phyloP scores from a whole-genome alignment of 2,113 vertebrate genomes.

The Perccottus glenii region DNA sequence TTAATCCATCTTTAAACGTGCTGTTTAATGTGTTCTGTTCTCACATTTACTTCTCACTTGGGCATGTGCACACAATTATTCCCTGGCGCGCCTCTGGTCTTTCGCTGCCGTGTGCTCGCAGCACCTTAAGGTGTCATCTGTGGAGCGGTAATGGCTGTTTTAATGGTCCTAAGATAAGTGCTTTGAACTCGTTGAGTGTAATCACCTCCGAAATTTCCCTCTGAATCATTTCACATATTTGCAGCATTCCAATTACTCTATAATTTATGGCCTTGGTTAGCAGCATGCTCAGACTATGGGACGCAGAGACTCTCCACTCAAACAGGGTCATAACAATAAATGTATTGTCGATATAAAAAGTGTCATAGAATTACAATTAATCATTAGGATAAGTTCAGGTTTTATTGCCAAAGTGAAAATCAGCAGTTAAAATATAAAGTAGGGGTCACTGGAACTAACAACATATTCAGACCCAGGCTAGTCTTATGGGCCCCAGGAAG shows the following conservation, averaged over 20 bases:
- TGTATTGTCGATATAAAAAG: conserved; percentile 24
- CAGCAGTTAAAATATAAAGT: neutral
- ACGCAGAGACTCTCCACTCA: conserved; percentile 20
- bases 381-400: conserved; percentile 12
- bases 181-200: conserved; percentile 52
- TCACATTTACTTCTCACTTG: neutral
- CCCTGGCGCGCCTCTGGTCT: neutral
- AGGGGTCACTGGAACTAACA: neutral
- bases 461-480: no score
- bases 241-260: conserved; percentile 45
- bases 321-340: conserved; percentile 40
- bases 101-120: conserved; percentile 6
- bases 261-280: conserved; percentile 43
- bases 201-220: conserved; percentile 50
- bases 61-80: neutral
- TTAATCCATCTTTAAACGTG: conserved; percentile 20
- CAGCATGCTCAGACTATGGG: conserved; percentile 26
- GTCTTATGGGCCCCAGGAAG: no score
- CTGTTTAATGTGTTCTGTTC: conserved; percentile 8
- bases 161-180: conserved; percentile 55
- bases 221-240: conserved; percentile 56
- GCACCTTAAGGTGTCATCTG: conserved; percentile 37
- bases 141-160: conserved; percentile 35
- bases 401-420: neutral
- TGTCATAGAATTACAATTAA: conserved; percentile 16